Conservation (phyloP, 2,888 invertebrate species). For the Agrochola macilenta region DNA sequence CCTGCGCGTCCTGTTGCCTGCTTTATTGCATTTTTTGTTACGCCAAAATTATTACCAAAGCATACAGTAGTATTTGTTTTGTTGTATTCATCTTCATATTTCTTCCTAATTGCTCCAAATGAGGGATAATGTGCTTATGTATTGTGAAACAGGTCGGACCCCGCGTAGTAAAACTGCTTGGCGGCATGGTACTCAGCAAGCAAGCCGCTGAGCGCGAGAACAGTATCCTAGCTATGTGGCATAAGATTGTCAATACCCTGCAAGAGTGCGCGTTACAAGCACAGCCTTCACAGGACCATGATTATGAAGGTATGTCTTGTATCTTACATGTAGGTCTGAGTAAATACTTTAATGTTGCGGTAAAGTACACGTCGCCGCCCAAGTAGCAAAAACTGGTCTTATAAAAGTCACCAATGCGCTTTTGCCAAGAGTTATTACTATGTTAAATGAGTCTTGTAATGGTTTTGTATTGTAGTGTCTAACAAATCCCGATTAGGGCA, state of each 20-base stretch:
- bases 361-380: too few species aligned
- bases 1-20: too few species aligned
- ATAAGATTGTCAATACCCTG: conserved; percentile 96
- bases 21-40: too few species aligned
- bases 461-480: too few species aligned
- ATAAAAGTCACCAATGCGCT: too few species aligned
- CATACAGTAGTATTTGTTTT: not conserved
- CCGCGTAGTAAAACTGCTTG: conserved; percentile 92
- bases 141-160: conserved; percentile 92
- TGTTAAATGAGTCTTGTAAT: too few species aligned
- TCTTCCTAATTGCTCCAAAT: not conserved
- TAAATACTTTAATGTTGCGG: not conserved
- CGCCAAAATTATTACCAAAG: not conserved
- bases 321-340: not conserved
- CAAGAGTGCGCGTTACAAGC: conserved; percentile 95
- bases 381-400: too few species aligned
- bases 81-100: not conserved
- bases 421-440: too few species aligned
- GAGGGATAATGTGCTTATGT: not conserved
- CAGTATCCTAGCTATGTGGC: conserved; percentile 97
- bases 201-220: conserved; percentile 96
- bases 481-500: too few species aligned
- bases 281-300: conserved; percentile 92
- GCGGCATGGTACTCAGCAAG: conserved; percentile 95
- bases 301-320: conserved; percentile 92